Evolutionary conservation across 2,888 invertebrate species (phyloP), one percentile per base, ranked within the genome.

Genomic region (Microctonus aethiopoides): DNA sequence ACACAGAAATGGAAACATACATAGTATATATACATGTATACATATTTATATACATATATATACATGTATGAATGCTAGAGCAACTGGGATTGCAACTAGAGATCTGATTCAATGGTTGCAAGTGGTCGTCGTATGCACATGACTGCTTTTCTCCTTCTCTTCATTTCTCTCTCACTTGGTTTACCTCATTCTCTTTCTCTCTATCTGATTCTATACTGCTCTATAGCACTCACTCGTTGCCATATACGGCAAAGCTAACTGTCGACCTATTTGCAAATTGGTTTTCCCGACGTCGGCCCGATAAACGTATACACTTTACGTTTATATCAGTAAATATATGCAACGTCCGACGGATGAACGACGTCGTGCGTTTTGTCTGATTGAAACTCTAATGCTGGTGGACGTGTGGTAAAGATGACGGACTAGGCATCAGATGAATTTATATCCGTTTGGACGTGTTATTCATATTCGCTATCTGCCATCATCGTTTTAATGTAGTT

Each of bases 211-310:
- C 73, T 59, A 69, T 68, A 72, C 73, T 39, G n/a, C 39, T n/a
- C 39, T 13, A 39, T 5, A 39, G 13, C 39, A 39, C n/a, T n/a
- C 69, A 69, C 71, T 59, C 73, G 51, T 66, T 46, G 57, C 52
- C 62, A 36, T 67, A 67, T 66, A 63, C 65, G 34, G 32, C 68
- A n/a, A 56, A 54, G 16, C 60, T 61, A 57, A 74, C 74, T 71
- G 76, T 67, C 65, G 77, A 82, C 80, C 84, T 84, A 85, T 85
- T 85, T 85, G 84, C 82, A 84, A 84, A 85, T 85, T 85, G 84
- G 80, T 84, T 84, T 82, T 80, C 70, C 68, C 71, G 66, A 63
- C 66, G 71, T 71, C 70, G 69, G 71, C 75, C 74, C 82, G 80
- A 83, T 82, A 80, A 82, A 81, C 79, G 81, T 72, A 73, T 71